Evolutionary conservation across 2,888 invertebrate genomes (phyloP).

Genomic region (Himalopsyche kuldschensis): DNA sequence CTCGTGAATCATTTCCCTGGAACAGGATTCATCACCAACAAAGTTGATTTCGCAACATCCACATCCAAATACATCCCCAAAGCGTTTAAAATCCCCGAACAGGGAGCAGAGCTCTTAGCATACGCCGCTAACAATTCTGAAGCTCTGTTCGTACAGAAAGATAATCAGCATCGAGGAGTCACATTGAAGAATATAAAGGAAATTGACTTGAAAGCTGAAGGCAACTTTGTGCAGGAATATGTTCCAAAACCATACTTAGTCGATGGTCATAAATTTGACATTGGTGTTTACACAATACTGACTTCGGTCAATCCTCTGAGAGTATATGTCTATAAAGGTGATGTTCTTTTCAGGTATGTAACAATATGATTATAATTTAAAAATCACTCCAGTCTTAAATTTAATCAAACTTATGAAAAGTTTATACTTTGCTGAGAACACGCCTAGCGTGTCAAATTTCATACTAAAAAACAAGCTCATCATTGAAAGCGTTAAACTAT

Average conservation of each 20-base stretch:
- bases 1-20: slow-evolving; percentile 94
- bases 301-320: slow-evolving; percentile 90
- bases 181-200: slow-evolving; percentile 70
- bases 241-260: slow-evolving; percentile 85
- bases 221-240: slow-evolving; percentile 90
- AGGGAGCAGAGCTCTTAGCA: slow-evolving; percentile 68
- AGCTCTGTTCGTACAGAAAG: slow-evolving; percentile 85
- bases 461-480: too few relatives aligned
- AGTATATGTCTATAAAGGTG: slow-evolving; percentile 86
- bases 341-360: slow-evolving; percentile 79
- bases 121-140: slow-evolving; percentile 69
- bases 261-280: slow-evolving; percentile 94
- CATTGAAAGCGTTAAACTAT: too few relatives aligned
- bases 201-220: slow-evolving; percentile 69
- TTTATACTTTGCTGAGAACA: too few relatives aligned
- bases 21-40: slow-evolving; percentile 89
- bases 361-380: neutral
- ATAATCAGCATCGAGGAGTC: slow-evolving; percentile 89
- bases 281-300: slow-evolving; percentile 90
- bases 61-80: slow-evolving; percentile 78
- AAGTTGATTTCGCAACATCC: slow-evolving; percentile 81
- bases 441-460: too few relatives aligned
- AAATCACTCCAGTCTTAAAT: too few relatives aligned
- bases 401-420: too few relatives aligned
- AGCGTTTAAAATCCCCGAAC: slow-evolving; percentile 84